Conservation (phyloP, 2,113 vertebrate species). For the Dasyurus viverrinus region DNA sequence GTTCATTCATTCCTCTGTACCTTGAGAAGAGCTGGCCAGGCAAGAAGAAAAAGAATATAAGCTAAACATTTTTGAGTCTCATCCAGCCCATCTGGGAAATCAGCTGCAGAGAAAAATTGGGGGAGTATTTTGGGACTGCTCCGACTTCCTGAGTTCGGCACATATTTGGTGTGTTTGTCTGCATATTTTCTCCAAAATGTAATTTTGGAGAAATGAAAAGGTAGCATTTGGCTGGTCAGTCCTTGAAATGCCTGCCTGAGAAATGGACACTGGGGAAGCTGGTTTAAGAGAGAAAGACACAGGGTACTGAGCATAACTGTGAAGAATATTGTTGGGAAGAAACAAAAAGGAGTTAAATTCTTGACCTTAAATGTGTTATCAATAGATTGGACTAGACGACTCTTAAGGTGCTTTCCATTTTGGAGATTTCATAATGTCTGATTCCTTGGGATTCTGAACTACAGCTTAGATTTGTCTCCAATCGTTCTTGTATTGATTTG, state of each 20-base stretch:
- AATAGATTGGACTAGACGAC: not conserved
- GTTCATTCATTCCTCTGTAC: conserved; percentile 51
- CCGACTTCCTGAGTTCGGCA: conserved; percentile 46
- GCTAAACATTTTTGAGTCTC: conserved; percentile 1
- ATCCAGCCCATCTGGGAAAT: conserved; percentile 53
- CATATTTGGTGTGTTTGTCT: conserved; percentile 45
- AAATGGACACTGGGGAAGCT: conserved; percentile 38
- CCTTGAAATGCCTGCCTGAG: conserved; percentile 63
- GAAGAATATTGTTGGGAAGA: conserved; percentile 29
- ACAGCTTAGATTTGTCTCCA: not conserved
- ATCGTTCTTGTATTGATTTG: not conserved
- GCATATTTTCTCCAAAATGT: conserved; percentile 52
- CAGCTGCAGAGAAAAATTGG: conserved; percentile 58
- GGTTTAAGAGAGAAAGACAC: not conserved
- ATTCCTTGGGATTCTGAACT: not conserved
- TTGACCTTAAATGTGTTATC: not conserved
- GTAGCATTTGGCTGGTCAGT: conserved; percentile 50
- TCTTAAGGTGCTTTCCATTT: not conserved
- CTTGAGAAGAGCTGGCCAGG: conserved; percentile 44
- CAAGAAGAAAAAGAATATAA: conserved; percentile 23
- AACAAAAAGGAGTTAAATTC: not conserved
- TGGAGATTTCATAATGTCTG: not conserved
- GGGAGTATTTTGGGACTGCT: conserved; percentile 2
- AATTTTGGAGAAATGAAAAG: conserved; percentile 47
- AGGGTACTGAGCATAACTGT: not conserved